phyloP scores from a whole-genome alignment of 2,888 invertebrate genomes.

The Unio pictorum region DNA sequence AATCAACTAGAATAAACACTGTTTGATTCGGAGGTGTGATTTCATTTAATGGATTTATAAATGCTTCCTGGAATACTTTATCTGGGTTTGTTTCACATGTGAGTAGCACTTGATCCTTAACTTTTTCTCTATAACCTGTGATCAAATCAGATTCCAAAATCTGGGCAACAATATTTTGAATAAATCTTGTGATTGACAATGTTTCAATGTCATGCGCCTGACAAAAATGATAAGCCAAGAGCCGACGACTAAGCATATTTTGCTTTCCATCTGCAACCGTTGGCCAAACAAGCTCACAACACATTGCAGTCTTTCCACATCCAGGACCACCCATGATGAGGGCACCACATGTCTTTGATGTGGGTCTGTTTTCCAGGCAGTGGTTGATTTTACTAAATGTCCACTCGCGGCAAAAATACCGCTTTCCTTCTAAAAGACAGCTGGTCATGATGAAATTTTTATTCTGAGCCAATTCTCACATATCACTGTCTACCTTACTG shows the following conservation, averaged over 20 bases:
- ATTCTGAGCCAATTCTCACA: neutral
- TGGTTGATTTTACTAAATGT: conserved; percentile 93
- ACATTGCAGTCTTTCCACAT: conserved; percentile 86
- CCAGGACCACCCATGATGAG: conserved; percentile 92
- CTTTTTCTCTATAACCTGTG: conserved; percentile 52
- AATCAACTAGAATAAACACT: conserved; percentile 90
- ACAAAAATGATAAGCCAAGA: conserved; percentile 89
- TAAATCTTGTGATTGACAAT: conserved; percentile 87
- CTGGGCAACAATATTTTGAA: conserved; percentile 76
- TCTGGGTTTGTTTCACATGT: conserved; percentile 88
- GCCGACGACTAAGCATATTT: conserved; percentile 80
- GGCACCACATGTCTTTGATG: conserved; percentile 84
- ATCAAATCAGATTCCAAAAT: conserved; percentile 75
- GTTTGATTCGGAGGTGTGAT: conserved; percentile 87
- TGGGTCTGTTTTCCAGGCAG: conserved; percentile 88
- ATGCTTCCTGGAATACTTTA: conserved; percentile 89
- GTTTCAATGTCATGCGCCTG: conserved; percentile 76
- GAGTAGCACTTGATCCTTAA: conserved; percentile 79
- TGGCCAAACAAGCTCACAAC: conserved; percentile 75
- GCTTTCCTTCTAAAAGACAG: conserved; percentile 62
- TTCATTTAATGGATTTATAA: conserved; percentile 89
- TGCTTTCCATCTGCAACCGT: conserved; percentile 77
- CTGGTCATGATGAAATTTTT: conserved; percentile 54
- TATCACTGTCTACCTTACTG: neutral
- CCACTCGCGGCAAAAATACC: conserved; percentile 94